Evolutionary conservation across 2,113 vertebrate genomes (phyloP).

Genomic region (Coreoperca whiteheadi): DNA sequence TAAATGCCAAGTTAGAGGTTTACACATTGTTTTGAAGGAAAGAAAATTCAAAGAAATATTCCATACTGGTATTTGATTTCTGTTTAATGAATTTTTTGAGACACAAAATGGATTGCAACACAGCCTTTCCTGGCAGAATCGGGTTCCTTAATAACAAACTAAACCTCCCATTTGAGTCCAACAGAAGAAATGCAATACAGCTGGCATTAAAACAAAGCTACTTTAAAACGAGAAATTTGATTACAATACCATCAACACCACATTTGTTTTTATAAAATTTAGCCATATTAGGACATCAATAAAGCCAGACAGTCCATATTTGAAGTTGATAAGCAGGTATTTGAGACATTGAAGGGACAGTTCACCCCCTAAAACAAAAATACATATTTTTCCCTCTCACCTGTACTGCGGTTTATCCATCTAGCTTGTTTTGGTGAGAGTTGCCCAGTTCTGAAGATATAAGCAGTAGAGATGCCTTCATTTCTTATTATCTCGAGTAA

Average conservation of each 20-base stretch:
- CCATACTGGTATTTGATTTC: conserved; percentile 16
- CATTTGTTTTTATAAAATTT: conserved; percentile 48
- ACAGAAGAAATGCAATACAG: conserved; percentile 40
- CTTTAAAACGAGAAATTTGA: conserved; percentile 51
- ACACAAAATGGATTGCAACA: conserved; percentile 58
- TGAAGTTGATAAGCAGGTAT: conserved; percentile 66
- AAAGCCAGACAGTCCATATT: conserved; percentile 58
- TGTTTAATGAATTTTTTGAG: conserved; percentile 62
- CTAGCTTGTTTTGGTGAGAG: no score
- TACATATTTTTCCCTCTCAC: no score
- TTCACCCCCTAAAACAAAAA: no score
- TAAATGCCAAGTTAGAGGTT: background rate
- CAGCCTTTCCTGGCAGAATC: conserved; percentile 38
- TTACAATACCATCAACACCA: conserved; percentile 47
- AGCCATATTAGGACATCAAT: conserved; percentile 45
- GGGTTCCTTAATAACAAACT: conserved; percentile 39
- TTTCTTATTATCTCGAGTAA: no score
- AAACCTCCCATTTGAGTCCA: conserved; percentile 35
- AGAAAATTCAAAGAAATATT: background rate
- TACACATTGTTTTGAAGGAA: no score
- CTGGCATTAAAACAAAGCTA: conserved; percentile 51
- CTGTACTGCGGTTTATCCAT: no score
- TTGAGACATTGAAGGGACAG: no score
- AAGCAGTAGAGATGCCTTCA: no score
- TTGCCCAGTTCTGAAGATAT: no score